Base-by-base conservation (phyloP, 2,888 invertebrate genomes). In the Monopis laevigella region DNA sequence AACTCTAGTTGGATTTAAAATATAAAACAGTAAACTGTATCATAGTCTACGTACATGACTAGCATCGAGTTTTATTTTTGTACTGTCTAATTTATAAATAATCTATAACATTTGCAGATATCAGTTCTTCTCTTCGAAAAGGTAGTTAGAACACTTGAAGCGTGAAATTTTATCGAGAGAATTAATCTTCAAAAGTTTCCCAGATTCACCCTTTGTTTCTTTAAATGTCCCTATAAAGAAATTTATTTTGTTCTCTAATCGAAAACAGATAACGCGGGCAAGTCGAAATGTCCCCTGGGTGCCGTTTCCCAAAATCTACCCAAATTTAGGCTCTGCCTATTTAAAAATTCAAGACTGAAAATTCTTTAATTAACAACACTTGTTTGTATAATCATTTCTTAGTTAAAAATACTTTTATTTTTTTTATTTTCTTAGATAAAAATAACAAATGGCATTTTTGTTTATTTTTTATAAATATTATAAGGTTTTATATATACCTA, bases 161-260 rank as follows among this genome's bases (percentile, higher is more conserved):
- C 71, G 73, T 69, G 69, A 73, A 77, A 74, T 78, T 75, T 75
- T 75, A 78, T 78, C 78, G 63, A 55, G 59, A 62, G 68, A 74
- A 77, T 78, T 74, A 78, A 78, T 77, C 78, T 74, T 59, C 52
- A 68, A 67, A 69, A 74, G 62, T 73, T 70, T 58, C 56, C 57
- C 59, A n/a, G n/a, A n/a, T 50, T 50, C 49, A 51, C 51, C 62
- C 65, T 69, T 77, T 73, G 65, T 72, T 72, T 72, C 51, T 54
- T 46, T 59, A 64, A 58, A 60, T 61, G 58, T 61, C 59, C 53
- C 58, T 59, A 65, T 67, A 64, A 67, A 17, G 18, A 40, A 72
- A 72, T 73, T 70, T 71, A 71, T 70, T 65, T 55, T 55, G 52
- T 56, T 54, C 53, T 58, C 58, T 65, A 71, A 71, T 72, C 65